Base-by-base conservation (phyloP, 2,797 vertebrate species). In the Natrix natrix region DNA sequence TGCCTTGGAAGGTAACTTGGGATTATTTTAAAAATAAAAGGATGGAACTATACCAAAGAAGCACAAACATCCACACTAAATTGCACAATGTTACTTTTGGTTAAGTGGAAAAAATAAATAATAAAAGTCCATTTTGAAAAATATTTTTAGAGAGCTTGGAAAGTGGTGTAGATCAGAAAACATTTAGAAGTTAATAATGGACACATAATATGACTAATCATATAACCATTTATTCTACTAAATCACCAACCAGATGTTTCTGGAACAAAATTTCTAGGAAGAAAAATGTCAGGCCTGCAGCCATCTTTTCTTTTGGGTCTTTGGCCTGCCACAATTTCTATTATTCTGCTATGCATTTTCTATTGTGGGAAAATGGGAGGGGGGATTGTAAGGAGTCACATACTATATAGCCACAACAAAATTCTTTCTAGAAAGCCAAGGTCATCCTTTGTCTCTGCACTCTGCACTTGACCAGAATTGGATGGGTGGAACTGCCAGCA, bases 201-300 rank as follows among this genome's bases (percentile, higher is more conserved):
- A 26, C 10, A 6, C 5, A 60, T n/a, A 89, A 37, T 22, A 69
- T 0, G n/a, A 86, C 91, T 56, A 48, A 55, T 32, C 16, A 74
- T 63, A 61, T 87, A 91, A 92, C 0, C 91, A 86, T 92, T 66
- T 59, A 89, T 32, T 94, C 54, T 52, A 90, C 26, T 56, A 32
- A 87, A 74, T 20, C 48, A 20, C 26, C 37, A 48, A 69, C 24
- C 17, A 26, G 91, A 43, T 54, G 17, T 88, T 7, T 87, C 54
- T 60, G 22, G 56, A 74, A 56, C 26, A 63, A 87, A 78, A 59
- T n/a, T 61, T 95, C 94, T 1, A 22, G 86, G 88, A 83, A 5
- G 22, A 83, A 32, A 88, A 48, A 48, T 48, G 48, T 48, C 48
- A 48, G 48, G 48, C 48, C 48, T 48, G 48, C 48, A 48, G 48